Evolutionary conservation across 2,797 vertebrate genomes (phyloP).

Genomic region (Bufotes viridis): DNA sequence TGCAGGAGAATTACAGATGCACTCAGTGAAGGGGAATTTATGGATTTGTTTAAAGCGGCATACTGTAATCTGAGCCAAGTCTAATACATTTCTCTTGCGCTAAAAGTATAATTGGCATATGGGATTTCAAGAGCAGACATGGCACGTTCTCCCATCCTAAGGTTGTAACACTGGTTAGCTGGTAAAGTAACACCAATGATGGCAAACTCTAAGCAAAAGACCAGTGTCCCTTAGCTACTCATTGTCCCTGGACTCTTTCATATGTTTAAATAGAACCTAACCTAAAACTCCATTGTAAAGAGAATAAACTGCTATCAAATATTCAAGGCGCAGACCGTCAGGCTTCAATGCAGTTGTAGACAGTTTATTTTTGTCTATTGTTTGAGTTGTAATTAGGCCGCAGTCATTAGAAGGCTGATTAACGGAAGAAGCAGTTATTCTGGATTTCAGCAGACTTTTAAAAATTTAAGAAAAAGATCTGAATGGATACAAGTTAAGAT

Average conservation of each 20-base stretch:
- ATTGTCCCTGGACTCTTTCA: neutral
- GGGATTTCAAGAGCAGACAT: conserved; percentile 25
- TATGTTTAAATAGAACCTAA: no score
- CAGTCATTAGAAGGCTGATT: conserved; percentile 20
- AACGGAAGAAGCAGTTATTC: conserved; percentile 18
- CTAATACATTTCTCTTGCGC: conserved; percentile 58
- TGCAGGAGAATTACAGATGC: conserved; percentile 66
- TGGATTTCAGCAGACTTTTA: neutral
- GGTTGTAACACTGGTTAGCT: neutral
- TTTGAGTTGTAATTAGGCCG: conserved; percentile 1
- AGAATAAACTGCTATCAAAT: neutral
- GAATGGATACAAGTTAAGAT: neutral
- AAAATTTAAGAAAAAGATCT: neutral
- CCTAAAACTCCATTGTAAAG: no score
- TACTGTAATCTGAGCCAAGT: conserved; percentile 65
- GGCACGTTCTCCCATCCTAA: neutral
- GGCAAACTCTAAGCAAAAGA: neutral
- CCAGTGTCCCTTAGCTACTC: neutral
- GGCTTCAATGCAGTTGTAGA: neutral
- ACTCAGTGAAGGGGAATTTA: conserved; percentile 64
- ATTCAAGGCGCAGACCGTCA: neutral
- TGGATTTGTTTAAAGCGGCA: conserved; percentile 67
- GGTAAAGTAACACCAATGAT: neutral
- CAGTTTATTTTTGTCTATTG: conserved; percentile 33
- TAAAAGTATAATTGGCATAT: conserved; percentile 49